Evolutionary conservation across 2,888 invertebrate genomes (phyloP).

Genomic region (Ectemnius cavifrons): DNA sequence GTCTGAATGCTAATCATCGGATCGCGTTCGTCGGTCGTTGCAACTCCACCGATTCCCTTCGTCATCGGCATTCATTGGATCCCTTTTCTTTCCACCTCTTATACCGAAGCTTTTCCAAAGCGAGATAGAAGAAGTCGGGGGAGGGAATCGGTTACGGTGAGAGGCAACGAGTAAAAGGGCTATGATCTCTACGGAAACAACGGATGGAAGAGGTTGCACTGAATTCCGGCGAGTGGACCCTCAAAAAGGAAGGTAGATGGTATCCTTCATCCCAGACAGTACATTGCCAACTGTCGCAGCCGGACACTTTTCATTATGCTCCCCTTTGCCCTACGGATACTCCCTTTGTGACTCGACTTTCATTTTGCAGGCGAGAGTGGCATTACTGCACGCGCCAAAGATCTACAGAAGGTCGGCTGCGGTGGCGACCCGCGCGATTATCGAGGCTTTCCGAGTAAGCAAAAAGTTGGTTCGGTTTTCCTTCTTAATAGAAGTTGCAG

Average conservation of each 20-base stretch:
- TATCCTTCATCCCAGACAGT: conserved; percentile 53
- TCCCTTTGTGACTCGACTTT: conserved; percentile 54
- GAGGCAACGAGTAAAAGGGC: conserved; percentile 37
- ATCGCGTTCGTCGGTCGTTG: conserved; percentile 55
- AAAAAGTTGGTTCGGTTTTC: conserved; percentile 25
- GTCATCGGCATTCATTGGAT: conserved; percentile 58
- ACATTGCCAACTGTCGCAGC: conserved; percentile 36
- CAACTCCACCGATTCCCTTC: conserved; percentile 59
- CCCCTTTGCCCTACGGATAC: conserved; percentile 66
- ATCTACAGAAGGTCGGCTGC: conserved; percentile 14
- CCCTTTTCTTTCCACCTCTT: conserved; percentile 29
- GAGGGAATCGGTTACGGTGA: conserved; percentile 19
- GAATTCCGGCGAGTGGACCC: conserved; percentile 60
- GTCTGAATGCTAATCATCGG: conserved; percentile 59
- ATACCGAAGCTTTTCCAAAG: conserved; percentile 16
- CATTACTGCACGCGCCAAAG: conserved; percentile 21
- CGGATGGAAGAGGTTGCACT: conserved; percentile 61
- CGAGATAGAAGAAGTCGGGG: conserved; percentile 9
- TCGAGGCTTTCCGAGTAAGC: conserved; percentile 11
- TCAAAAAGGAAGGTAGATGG: conserved; percentile 60
- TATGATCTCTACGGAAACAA: conserved; percentile 71
- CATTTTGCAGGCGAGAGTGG: conserved; percentile 43
- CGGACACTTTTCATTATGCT: conserved; percentile 70
- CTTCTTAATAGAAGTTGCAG: too few relatives aligned
- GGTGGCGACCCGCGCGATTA: conserved; percentile 1